Evolutionary conservation across 2,797 vertebrate genomes (phyloP), one percentile per base, ranked within the genome.

Genomic region (Lerista edwardsae): DNA sequence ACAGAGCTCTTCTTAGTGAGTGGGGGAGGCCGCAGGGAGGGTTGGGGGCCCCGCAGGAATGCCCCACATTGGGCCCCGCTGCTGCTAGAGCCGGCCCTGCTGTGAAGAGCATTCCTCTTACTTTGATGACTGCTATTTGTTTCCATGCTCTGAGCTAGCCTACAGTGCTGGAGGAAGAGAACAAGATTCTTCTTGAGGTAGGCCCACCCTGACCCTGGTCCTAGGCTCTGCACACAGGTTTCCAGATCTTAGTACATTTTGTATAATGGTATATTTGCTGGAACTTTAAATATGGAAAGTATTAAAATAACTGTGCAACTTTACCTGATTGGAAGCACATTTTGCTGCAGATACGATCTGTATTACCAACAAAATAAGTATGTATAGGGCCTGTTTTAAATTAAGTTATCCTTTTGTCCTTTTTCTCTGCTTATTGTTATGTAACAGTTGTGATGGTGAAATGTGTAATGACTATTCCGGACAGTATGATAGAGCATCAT

Each of bases 251-350:
- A 77, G 88, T 89, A 85, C 88, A 65, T 75, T 90, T 90, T 85
- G 11, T 77, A 65, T 85, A 78, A n/a, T 81, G 87, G 65, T 84
- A 79, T 81, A 55, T 86, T 85, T 69, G 83, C 86, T 86, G 83
- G 89, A 92, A 87, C 11, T 78, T 93, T 90, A 94, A 96, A 94
- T 95, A 94, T 96, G 96, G 95, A 95, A 96, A 95, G 88, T 91
- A 95, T 96, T 96, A 95, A 75, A 88, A 90, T 87, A 91, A 88
- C 90, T 89, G 90, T 90, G 91, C 86, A 95, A 90, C 88, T 87
- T 91, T 92, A 86, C 90, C 82, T 95, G 92, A 96, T 96, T 95
- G 92, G 91, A 95, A 96, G 93, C 95, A 96, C 93, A 92, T 95
- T 95, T 95, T 91, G 71, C 91, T 90, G 86, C 84, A 94, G 95